Percentiles rank a stretch among this genome's conserved stretches.
Evolutionary conservation across 2,113 vertebrate genomes (phyloP).

Genomic region (Tachysurus vachellii): DNA sequence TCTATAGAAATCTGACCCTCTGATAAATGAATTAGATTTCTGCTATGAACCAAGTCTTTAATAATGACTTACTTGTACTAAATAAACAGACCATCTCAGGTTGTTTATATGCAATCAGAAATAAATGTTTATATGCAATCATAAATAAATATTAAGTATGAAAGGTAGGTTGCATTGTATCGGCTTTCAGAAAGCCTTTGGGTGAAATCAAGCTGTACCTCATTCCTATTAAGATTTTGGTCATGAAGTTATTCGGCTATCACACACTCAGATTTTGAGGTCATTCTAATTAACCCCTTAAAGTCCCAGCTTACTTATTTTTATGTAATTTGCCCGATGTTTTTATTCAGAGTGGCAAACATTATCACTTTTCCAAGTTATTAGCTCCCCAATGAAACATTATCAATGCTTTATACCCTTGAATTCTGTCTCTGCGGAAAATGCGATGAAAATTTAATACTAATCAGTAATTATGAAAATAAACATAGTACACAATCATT

Average conservation of each 20-base stretch:
- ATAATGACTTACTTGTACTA: constrained; percentile 1
- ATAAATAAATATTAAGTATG: neutral
- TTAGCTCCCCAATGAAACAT: neutral
- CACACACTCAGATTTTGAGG: constrained; percentile 19
- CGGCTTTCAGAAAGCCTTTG: neutral
- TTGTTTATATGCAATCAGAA: neutral
- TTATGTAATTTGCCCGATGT: neutral
- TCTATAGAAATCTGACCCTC: constrained; percentile 25
- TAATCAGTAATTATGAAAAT: neutral
- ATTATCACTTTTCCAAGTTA: neutral
- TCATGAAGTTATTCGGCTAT: neutral
- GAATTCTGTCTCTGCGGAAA: neutral
- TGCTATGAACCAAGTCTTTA: constrained; percentile 29
- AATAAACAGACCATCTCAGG: constrained; percentile 14
- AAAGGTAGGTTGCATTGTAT: neutral
- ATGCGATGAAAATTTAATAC: neutral
- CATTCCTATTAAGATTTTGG: neutral
- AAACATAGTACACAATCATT: neutral
- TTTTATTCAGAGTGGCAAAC: neutral
- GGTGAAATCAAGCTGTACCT: neutral
- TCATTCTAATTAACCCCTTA: neutral
- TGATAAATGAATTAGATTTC: constrained; percentile 39
- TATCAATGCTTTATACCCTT: neutral
- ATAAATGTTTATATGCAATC: neutral
- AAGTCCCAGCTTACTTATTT: neutral